Evolutionary conservation across 2,888 invertebrate species (phyloP).

Genomic region (Apotomis turbidana): DNA sequence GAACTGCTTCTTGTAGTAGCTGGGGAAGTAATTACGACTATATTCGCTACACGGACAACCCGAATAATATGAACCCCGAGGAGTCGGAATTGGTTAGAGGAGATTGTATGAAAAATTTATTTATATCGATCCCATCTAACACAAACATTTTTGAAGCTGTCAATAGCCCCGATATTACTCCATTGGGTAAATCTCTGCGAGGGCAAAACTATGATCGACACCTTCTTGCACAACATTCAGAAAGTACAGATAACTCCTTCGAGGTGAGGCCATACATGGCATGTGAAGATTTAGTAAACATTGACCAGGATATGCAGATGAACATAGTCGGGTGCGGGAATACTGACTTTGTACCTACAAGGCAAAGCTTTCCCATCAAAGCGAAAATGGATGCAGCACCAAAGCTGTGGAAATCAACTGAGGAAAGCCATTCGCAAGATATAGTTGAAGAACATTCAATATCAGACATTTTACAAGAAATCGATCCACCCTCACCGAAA

Average conservation of each 20-base stretch:
- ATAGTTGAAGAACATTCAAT: slow-evolving; percentile 53
- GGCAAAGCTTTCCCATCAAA: slow-evolving; percentile 87
- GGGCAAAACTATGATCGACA: slow-evolving; percentile 46
- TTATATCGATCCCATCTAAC: slow-evolving; percentile 54
- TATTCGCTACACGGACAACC: slow-evolving; percentile 85
- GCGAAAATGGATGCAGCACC: slow-evolving; percentile 69
- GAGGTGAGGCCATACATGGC: slow-evolving; percentile 84
- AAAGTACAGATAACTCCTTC: slow-evolving; percentile 84
- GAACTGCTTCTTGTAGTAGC: slow-evolving; percentile 80
- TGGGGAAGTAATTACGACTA: slow-evolving; percentile 86
- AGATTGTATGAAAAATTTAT: slow-evolving; percentile 75
- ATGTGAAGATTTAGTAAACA: slow-evolving; percentile 87
- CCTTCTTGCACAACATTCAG: slow-evolving; percentile 81
- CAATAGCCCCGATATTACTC: slow-evolving; percentile 49
- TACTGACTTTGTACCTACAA: slow-evolving; percentile 72
- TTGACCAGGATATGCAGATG: slow-evolving; percentile 85
- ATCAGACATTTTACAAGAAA: slow-evolving; percentile 61
- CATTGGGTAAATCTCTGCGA: slow-evolving; percentile 51
- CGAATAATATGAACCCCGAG: slow-evolving; percentile 70
- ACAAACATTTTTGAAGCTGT: slow-evolving; percentile 48
- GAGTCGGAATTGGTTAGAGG: slow-evolving; percentile 58
- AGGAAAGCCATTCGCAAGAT: slow-evolving; percentile 64
- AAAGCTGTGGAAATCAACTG: slow-evolving; percentile 77
- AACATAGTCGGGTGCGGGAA: slow-evolving; percentile 66
- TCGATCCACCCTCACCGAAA: slow-evolving; percentile 75